Conservation (phyloP, 2,797 vertebrate genomes). For the Rhodeus uyekii region DNA sequence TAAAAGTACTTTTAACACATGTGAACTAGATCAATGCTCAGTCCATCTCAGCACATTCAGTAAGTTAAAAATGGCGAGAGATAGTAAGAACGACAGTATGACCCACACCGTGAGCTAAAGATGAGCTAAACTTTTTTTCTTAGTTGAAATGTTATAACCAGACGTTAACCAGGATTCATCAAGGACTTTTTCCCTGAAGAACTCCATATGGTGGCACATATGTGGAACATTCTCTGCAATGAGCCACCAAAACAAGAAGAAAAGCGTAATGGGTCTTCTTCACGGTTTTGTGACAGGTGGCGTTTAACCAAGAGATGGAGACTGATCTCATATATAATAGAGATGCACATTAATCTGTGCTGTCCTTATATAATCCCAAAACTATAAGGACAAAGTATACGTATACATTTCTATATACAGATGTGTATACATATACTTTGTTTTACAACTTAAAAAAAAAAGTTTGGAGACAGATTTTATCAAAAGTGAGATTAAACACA, state of each 20-base stretch:
- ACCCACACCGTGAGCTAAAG: background rate
- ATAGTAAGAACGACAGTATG: background rate
- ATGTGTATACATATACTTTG: too few species aligned
- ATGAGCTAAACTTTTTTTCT: background rate
- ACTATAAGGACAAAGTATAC: background rate
- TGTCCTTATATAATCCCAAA: background rate
- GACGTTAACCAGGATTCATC: background rate
- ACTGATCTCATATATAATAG: background rate
- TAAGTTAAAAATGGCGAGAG: background rate
- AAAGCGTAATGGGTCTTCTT: background rate
- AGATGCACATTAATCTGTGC: background rate
- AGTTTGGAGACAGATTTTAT: background rate
- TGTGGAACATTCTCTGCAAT: background rate
- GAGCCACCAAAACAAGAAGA: background rate
- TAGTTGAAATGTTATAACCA: background rate
- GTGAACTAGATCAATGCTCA: background rate
- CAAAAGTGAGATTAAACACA: background rate
- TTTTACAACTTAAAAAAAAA: too few species aligned
- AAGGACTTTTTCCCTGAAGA: background rate
- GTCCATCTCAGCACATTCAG: background rate
- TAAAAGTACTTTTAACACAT: conserved; percentile 23
- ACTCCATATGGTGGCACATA: background rate
- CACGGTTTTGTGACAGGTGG: background rate
- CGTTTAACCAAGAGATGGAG: background rate
- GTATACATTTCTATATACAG: background rate